Evolutionary conservation across 1,140 invertebrate genomes (phyloP).

Genomic region (Pinna nobilis): DNA sequence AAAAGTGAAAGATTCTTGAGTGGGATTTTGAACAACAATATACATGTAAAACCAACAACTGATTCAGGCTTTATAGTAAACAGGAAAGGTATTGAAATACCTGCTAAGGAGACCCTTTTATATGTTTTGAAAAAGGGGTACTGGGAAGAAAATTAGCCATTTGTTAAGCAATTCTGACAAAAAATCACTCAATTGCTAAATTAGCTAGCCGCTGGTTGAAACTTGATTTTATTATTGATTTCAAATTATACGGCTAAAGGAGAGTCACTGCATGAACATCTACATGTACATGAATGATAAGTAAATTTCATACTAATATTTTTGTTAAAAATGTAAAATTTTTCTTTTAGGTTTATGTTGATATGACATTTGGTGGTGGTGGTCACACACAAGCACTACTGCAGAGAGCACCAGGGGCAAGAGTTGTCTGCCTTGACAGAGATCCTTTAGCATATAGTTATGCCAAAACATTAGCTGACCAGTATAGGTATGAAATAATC

Average conservation of each 20-base stretch:
- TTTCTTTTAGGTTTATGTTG: slow-evolving; percentile 50
- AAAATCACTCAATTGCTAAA: too few species aligned
- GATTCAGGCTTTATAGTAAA: too few species aligned
- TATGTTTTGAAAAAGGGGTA: too few species aligned
- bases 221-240: too few species aligned
- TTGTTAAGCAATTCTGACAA: too few species aligned
- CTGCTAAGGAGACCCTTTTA: too few species aligned
- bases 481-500: slow-evolving; percentile 68
- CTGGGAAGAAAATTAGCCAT: too few species aligned
- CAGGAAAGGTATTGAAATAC: too few species aligned
- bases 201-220: too few species aligned
- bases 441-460: slow-evolving; percentile 86
- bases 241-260: background rate
- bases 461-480: slow-evolving; percentile 75
- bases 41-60: too few species aligned
- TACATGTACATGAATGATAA: background rate
- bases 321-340: background rate
- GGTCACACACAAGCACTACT: slow-evolving; percentile 86
- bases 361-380: slow-evolving; percentile 91
- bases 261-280: background rate
- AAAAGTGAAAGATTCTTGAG: too few species aligned
- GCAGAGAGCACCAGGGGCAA: slow-evolving; percentile 76
- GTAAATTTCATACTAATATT: background rate
- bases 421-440: slow-evolving; percentile 89
- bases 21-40: too few species aligned